phyloP scores from a whole-genome alignment of 2,113 vertebrate genomes.

The Pipra filicauda region DNA sequence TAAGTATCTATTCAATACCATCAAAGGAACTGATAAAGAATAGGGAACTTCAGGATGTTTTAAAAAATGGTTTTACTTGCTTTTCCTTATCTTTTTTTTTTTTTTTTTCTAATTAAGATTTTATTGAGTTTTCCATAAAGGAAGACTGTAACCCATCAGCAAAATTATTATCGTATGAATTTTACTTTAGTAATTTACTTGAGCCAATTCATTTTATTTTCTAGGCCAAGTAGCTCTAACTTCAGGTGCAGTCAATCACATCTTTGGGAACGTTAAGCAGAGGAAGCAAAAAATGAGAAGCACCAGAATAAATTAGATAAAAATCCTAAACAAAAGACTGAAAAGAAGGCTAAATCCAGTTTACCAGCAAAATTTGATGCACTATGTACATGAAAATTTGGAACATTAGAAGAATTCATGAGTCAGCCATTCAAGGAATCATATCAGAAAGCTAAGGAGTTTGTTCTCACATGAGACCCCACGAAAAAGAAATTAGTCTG shows the following conservation, averaged over 20 bases:
- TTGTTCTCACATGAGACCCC: slow-evolving; percentile 35
- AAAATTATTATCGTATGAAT: slow-evolving; percentile 40
- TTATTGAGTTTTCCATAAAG: slow-evolving; percentile 34
- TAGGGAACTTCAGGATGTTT: neutral
- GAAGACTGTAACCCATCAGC: slow-evolving; percentile 14
- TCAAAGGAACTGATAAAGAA: slow-evolving; percentile 29
- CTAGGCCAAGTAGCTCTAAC: neutral
- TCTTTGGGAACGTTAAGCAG: neutral
- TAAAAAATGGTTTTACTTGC: neutral
- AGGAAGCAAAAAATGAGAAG: slow-evolving; percentile 20
- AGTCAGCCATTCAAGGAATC: neutral
- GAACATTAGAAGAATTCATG: slow-evolving; percentile 28
- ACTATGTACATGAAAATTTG: neutral
- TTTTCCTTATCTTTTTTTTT: slow-evolving; percentile 1
- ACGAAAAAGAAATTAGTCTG: slow-evolving; percentile 27
- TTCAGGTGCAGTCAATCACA: slow-evolving; percentile 42
- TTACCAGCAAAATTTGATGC: slow-evolving; percentile 3
- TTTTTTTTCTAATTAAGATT: slow-evolving; percentile 34
- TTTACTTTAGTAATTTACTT: slow-evolving; percentile 27
- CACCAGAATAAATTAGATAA: slow-evolving; percentile 14
- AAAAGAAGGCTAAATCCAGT: slow-evolving; percentile 6
- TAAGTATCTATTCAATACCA: slow-evolving; percentile 12
- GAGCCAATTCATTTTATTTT: slow-evolving; percentile 13
- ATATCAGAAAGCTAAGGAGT: slow-evolving; percentile 6
- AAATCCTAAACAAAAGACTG: slow-evolving; percentile 12